A percentile compares a stretch with the other conserved stretches of the same genome.
Evolutionary conservation across 1,140 invertebrate species (phyloP).

Genomic region (Coptotermes formosanus): DNA sequence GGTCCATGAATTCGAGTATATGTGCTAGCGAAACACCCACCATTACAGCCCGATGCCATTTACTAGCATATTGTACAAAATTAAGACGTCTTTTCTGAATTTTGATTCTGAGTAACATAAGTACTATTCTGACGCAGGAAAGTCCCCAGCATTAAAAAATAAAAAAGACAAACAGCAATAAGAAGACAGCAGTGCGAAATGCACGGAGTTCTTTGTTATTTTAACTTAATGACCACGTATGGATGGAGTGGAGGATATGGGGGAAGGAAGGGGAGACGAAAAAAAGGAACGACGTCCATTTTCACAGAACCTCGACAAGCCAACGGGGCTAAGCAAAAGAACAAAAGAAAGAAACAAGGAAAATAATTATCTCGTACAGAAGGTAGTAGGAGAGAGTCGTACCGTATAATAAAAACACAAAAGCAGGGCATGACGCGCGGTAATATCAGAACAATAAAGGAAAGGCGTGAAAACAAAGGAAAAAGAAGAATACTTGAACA

Average conservation of each 20-base stretch:
- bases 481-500: slow-evolving; percentile 21
- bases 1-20: too few species aligned
- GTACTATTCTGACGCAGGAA: background rate
- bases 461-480: slow-evolving; percentile 25
- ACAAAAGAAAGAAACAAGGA: slow-evolving; percentile 24
- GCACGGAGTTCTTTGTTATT: slow-evolving; percentile 21
- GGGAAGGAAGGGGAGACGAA: background rate
- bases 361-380: slow-evolving; percentile 28
- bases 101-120: background rate
- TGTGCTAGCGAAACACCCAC: too few species aligned
- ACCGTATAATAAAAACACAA: slow-evolving; percentile 22
- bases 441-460: slow-evolving; percentile 26
- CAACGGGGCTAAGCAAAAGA: background rate
- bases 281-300: slow-evolving; percentile 1
- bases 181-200: slow-evolving; percentile 5
- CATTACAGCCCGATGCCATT: too few species aligned
- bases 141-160: background rate
- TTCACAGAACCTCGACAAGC: slow-evolving; percentile 12
- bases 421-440: slow-evolving; percentile 23
- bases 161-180: slow-evolving; percentile 17
- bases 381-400: slow-evolving; percentile 12
- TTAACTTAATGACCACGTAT: slow-evolving; percentile 27
- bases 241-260: background rate
- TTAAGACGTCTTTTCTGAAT: background rate
- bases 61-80: background rate